Conservation (phyloP, 2,797 vertebrate genomes). For the Momotus momota region DNA sequence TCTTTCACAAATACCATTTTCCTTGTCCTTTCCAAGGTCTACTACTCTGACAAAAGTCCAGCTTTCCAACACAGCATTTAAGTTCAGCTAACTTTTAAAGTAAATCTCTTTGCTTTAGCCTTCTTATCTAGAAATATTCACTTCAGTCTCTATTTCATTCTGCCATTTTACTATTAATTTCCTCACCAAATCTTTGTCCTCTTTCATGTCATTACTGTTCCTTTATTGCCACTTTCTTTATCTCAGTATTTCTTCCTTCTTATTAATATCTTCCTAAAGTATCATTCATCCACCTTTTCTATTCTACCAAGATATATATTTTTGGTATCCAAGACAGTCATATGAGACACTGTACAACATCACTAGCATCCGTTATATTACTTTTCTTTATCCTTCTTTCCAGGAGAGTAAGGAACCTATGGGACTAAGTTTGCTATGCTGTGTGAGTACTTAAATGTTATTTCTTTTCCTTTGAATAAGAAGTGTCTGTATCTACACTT, state of each 20-base stretch:
- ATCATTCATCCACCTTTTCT: not conserved
- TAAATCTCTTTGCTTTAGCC: not conserved
- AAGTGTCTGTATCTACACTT: not conserved
- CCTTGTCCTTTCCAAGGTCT: not conserved
- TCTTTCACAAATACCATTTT: not conserved
- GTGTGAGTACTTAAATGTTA: not conserved
- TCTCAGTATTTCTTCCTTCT: not conserved
- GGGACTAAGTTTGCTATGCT: not conserved
- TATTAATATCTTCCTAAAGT: not conserved
- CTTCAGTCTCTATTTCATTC: not conserved
- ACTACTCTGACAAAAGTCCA: not conserved
- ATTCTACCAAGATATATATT: not conserved
- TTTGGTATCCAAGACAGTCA: not conserved
- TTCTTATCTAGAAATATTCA: not conserved
- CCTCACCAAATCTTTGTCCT: not conserved
- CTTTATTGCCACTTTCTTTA: not conserved
- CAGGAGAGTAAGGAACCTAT: not conserved
- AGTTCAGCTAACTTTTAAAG: not conserved
- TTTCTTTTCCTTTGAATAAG: not conserved
- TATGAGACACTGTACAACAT: not conserved
- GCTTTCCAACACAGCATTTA: not conserved
- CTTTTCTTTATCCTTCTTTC: not conserved
- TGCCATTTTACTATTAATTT: not conserved
- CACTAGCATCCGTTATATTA: not conserved
- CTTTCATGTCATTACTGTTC: not conserved